A percentile compares a stretch with the other conserved stretches of the same genome.
Conservation (phyloP, 2,888 invertebrate species). For the Lasioglossum morio region DNA sequence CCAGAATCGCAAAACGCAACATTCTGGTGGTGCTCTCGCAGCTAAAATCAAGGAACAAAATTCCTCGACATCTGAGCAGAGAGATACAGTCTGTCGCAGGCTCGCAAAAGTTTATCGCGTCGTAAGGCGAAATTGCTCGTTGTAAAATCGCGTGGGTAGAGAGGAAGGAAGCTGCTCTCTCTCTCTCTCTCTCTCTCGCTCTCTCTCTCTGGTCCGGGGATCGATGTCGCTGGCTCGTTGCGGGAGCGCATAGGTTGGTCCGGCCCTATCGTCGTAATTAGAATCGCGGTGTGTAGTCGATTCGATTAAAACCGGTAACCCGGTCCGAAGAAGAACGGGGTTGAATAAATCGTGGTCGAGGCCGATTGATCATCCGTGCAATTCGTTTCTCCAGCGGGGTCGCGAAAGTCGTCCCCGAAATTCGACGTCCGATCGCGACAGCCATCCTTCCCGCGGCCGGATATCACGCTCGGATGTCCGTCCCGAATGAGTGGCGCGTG, state of each 20-base stretch:
- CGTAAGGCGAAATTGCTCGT: slow-evolving; percentile 76
- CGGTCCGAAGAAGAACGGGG: slow-evolving; percentile 14
- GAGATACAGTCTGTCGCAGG: neutral
- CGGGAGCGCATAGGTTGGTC: neutral
- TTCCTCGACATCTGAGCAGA: neutral
- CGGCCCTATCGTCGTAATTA: slow-evolving; percentile 42
- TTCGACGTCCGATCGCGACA: slow-evolving; percentile 23
- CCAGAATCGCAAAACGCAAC: neutral
- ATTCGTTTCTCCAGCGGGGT: slow-evolving; percentile 16
- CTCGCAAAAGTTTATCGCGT: slow-evolving; percentile 74
- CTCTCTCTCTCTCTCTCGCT: too few species aligned
- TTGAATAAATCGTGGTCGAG: slow-evolving; percentile 44
- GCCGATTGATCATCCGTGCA: slow-evolving; percentile 48
- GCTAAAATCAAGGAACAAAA: neutral
- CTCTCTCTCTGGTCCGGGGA: slow-evolving; percentile 33
- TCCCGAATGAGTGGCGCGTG: slow-evolving; percentile 52
- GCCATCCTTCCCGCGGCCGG: slow-evolving; percentile 39
- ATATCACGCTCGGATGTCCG: slow-evolving; percentile 54
- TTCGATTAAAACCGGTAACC: slow-evolving; percentile 33
- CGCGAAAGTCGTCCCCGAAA: slow-evolving; percentile 33
- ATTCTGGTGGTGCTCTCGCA: neutral
- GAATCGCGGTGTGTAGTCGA: slow-evolving; percentile 38
- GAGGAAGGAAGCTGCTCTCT: slow-evolving; percentile 28
- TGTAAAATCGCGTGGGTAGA: slow-evolving; percentile 71
- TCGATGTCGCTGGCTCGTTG: slow-evolving; percentile 54